Conservation (phyloP, 2,797 vertebrate species). For the Sebastes vulpes region DNA sequence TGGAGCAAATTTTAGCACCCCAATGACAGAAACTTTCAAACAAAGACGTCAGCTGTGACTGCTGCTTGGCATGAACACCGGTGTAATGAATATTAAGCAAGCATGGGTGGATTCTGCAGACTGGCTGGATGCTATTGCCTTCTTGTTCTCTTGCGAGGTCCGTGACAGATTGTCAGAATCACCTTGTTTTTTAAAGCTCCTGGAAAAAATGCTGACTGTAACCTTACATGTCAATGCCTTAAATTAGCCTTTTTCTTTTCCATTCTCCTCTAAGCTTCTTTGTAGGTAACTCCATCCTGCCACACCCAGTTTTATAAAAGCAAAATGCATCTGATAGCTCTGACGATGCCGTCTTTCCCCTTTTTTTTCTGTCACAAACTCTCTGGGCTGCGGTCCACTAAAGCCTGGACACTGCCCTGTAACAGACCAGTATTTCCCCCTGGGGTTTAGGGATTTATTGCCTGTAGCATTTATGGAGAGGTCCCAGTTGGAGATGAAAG, state of each 20-base stretch:
- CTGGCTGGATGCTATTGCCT: slow-evolving; percentile 23
- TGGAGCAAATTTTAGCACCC: slow-evolving; percentile 17
- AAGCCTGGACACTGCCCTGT: slow-evolving; percentile 60
- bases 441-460: slow-evolving; percentile 67
- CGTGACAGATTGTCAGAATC: slow-evolving; percentile 59
- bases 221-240: slow-evolving; percentile 32
- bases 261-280: slow-evolving; percentile 7
- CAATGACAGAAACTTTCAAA: slow-evolving; percentile 53
- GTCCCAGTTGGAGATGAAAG: slow-evolving; percentile 66
- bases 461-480: slow-evolving; percentile 74
- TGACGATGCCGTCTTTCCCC: slow-evolving; percentile 1
- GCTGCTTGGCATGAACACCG: slow-evolving; percentile 28
- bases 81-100: slow-evolving; percentile 59
- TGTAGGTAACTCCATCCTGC: slow-evolving; percentile 36
- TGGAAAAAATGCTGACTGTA: slow-evolving; percentile 52
- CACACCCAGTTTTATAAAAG: slow-evolving; percentile 44
- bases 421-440: slow-evolving; percentile 64
- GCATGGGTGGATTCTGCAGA: slow-evolving; percentile 29
- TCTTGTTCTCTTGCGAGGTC: slow-evolving; percentile 15
- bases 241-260: slow-evolving; percentile 7
- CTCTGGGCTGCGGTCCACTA: slow-evolving; percentile 47
- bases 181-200: slow-evolving; percentile 46
- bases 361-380: slow-evolving; percentile 41
- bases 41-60: slow-evolving; percentile 60
- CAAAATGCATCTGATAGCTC: slow-evolving; percentile 16